Conservation (phyloP, 2,888 invertebrate genomes). For the Tineola bisselliella region DNA sequence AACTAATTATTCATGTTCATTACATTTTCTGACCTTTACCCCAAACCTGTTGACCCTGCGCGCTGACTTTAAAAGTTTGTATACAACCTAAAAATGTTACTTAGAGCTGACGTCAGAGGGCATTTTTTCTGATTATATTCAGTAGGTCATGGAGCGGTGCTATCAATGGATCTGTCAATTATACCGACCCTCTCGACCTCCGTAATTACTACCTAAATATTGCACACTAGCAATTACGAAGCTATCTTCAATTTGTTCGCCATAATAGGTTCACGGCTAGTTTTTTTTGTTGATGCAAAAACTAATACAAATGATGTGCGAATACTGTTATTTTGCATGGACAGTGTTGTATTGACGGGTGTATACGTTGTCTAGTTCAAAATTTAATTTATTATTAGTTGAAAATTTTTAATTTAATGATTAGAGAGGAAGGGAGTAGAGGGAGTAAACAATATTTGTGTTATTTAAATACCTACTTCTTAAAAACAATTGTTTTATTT, state of each 20-base stretch:
- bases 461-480: no score
- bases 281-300: slow-evolving; percentile 45
- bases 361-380: not conserved
- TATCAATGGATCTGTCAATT: slow-evolving; percentile 32
- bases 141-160: slow-evolving; percentile 28
- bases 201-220: slow-evolving; percentile 46
- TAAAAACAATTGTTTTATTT: no score
- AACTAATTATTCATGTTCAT: no score
- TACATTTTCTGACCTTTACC: no score
- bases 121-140: slow-evolving; percentile 13
- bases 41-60: no score
- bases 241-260: slow-evolving; percentile 49
- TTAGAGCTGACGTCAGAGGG: no score
- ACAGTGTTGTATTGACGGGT: not conserved
- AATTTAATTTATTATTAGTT: no score
- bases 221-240: slow-evolving; percentile 44
- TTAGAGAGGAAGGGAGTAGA: no score
- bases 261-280: slow-evolving; percentile 45
- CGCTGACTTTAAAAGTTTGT: no score
- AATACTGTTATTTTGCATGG: slow-evolving; percentile 50
- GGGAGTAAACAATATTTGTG: no score
- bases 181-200: slow-evolving; percentile 29
- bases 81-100: no score
- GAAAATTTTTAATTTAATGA: no score
- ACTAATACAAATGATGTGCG: slow-evolving; percentile 41